Evolutionary conservation across 2,888 invertebrate species (phyloP), one percentile per base, ranked within the genome.

Genomic region (Agrotis ipsilon): DNA sequence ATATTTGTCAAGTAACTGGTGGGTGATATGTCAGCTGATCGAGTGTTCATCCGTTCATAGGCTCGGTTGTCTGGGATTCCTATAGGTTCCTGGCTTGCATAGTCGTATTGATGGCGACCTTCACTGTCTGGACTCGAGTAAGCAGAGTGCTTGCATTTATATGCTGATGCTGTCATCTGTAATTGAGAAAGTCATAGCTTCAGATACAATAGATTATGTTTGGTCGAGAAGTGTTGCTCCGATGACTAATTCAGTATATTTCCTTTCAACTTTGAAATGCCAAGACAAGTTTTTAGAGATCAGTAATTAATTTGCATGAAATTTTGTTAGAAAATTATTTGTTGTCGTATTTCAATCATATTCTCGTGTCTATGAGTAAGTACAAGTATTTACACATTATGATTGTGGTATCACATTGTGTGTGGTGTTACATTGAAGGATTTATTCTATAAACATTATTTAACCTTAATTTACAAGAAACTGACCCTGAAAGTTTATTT

Each of bases 91-190:
- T 61, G 63, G 11, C 27, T 61, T 16, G 21, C 19, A 61, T 72
- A 64, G 27, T 64, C 45, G 52, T 67, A 61, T 2, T 51, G 45
- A 48, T 27, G 18, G 24, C 5, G 19, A 16, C 51, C 19, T 5
- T 67, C 52, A 6, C 48, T 27, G 19, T 58, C 78, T 18, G 67
- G n/a, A 27, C n/a, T 62, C 21, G 64, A 14, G 52, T 61, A 39
- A 3, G 54, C 18, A 18, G 51, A 0, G 19, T 72, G 72, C 48
- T 81, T 79, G 62, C 68, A 82, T 66, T 84, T 85, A 60, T 62
- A 66, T 9, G 83, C 75, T 48, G 85, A 70, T 52, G 75, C 57
- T 68, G 78, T 49, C 24, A 74, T 49, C 83, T 83, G 85, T 9
- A 83, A 83, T 51, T 48, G 14, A 45, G 18, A 65, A 62, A 72